phyloP scores from a whole-genome alignment of 2,888 invertebrate species.

The Drymonia ruficornis region DNA sequence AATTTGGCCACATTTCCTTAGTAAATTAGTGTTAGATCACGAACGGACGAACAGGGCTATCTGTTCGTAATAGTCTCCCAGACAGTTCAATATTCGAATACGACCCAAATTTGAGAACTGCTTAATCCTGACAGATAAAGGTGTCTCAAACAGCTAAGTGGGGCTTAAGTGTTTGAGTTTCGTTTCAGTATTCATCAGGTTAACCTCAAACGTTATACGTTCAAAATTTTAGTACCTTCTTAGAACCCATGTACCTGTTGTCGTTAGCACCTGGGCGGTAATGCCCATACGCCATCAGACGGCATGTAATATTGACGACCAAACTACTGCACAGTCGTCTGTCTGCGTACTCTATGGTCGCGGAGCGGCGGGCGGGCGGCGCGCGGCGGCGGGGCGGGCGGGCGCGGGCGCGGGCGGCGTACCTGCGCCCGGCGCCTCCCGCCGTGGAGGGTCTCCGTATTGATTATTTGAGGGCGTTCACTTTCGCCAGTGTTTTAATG shows the following conservation, averaged over 20 bases:
- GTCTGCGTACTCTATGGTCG: slow-evolving; percentile 60
- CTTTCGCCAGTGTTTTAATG: slow-evolving; percentile 84
- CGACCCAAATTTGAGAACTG: too few relatives aligned
- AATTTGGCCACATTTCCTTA: too few relatives aligned
- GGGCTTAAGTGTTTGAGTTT: too few relatives aligned
- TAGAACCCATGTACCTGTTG: slow-evolving; percentile 12
- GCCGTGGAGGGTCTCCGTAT: slow-evolving; percentile 54
- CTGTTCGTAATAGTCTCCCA: too few relatives aligned
- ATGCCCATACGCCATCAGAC: slow-evolving; percentile 25
- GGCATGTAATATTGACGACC: slow-evolving; percentile 42
- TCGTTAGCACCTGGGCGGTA: slow-evolving; percentile 31
- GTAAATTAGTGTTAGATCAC: too few relatives aligned
- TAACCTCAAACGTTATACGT: slow-evolving; percentile 9
- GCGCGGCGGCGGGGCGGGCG: slow-evolving; percentile 43
- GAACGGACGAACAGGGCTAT: too few relatives aligned
- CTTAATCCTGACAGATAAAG: too few relatives aligned
- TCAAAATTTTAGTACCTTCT: slow-evolving; percentile 17
- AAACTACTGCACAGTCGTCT: slow-evolving; percentile 41
- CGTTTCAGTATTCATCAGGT: too few relatives aligned
- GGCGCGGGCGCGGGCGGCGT: slow-evolving; percentile 52
- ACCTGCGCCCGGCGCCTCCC: slow-evolving; percentile 72
- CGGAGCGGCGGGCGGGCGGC: slow-evolving; percentile 46
- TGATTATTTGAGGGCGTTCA: slow-evolving; percentile 71
- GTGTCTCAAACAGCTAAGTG: too few relatives aligned
- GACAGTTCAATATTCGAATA: too few relatives aligned